phyloP scores from a whole-genome alignment of 2,113 vertebrate species.

The Caloenas nicobarica region DNA sequence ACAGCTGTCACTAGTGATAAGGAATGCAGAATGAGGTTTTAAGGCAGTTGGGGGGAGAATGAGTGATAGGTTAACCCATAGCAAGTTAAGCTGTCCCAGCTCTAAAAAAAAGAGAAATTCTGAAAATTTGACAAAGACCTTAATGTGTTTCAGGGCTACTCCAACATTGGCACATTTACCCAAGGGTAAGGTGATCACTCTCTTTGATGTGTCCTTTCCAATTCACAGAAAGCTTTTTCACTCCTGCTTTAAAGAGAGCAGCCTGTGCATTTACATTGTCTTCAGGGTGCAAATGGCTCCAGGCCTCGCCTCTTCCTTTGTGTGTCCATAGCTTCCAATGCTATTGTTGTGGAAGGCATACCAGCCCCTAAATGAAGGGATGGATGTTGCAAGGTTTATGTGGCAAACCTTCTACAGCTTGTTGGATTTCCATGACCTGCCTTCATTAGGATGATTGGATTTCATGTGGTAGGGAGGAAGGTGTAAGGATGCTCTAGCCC shows the following conservation, averaged over 20 bases:
- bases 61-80: neutral
- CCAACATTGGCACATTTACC: neutral
- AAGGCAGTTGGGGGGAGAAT: neutral
- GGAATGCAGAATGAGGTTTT: neutral
- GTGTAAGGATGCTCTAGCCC: neutral
- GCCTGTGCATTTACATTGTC: neutral
- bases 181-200: neutral
- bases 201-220: neutral
- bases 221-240: neutral
- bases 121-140: neutral
- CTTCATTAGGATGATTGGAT: neutral
- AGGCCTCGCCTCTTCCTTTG: neutral
- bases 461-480: fast-evolving
- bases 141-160: neutral
- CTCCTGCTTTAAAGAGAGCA: neutral
- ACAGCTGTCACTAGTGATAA: neutral
- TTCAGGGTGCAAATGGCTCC: neutral
- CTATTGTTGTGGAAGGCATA: neutral
- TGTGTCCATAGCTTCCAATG: neutral
- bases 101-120: neutral
- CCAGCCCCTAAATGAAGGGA: neutral
- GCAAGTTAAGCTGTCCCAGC: neutral
- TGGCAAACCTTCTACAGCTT: neutral
- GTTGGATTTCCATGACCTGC: neutral
- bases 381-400: neutral